Evolutionary conservation across 2,888 invertebrate species (phyloP), one percentile per base, ranked within the genome.

Genomic region (Hirtodrosophila cameraria): DNA sequence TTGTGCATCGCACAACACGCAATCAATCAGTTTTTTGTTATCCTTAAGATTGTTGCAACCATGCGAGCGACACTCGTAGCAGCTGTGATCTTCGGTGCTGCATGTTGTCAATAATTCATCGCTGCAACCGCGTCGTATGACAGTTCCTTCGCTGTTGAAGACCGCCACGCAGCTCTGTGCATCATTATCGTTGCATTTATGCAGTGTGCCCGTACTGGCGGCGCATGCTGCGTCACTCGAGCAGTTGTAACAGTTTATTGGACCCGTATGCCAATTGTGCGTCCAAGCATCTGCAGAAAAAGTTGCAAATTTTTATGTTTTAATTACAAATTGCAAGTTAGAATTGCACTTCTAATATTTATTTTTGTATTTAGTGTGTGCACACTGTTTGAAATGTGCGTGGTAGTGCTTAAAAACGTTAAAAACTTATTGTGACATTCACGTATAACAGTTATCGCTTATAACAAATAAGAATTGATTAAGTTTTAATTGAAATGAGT

Each of bases 51-150:
- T 42, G 59, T 90, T 90, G 57, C 90, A 90, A 23, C 80, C 86
- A 54, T 66, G 77, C 0, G 90, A 90, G 15, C 80, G 84, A 30
- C 90, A 90, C 30, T 85, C 70, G 42, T 85, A 77, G 58, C 90
- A 90, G 1, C 57, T 42, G 8, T 55, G 61, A 0, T 39, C 58
- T 4, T 36, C 45, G 0, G 1, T 54, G 2, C 52, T 31, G 45
- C 89, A 89, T 0, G 30, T 38, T 0, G 31, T 16, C 1, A 35
- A 63, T 2, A 88, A 43, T 0, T 16, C 33, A 39, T 87, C 76
- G 13, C 77, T 82, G 73, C 88, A 89, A 7, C 89, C 89, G 1
- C 89, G 77, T n/a, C 73, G 68, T 0, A 67, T 42, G 2, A 89
- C 88, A 1, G 50, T 35, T 0, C 72, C 79, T 2, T 31, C 28